Percentiles rank a stretch among this genome's conserved stretches.
Evolutionary conservation across 2,113 vertebrate species (phyloP).

Genomic region (Triplophysa siluroides): DNA sequence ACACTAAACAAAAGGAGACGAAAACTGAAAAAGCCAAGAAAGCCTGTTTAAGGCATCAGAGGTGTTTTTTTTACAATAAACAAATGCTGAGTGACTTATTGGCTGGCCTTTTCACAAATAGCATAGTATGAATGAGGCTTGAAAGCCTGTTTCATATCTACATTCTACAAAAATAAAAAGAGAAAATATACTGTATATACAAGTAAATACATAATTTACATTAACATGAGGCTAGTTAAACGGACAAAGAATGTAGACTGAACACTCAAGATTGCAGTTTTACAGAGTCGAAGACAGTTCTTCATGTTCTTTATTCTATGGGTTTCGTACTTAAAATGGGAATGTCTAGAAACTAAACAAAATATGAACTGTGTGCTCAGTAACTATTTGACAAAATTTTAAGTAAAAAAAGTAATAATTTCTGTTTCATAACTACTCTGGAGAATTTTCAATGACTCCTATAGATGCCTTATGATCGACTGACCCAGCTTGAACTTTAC

Average conservation of each 20-base stretch:
- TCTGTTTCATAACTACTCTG: neutral
- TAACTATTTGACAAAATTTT: neutral
- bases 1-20: conserved; percentile 16
- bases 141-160: neutral
- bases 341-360: conserved; percentile 15
- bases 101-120: conserved; percentile 19
- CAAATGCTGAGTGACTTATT: conserved; percentile 2
- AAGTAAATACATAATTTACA: conserved; percentile 68
- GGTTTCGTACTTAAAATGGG: neutral
- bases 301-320: neutral
- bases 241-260: neutral
- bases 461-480: neutral
- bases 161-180: conserved; percentile 42
- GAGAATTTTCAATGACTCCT: neutral
- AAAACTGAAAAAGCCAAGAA: conserved; percentile 51
- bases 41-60: conserved; percentile 75
- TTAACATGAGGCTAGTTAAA: conserved; percentile 32
- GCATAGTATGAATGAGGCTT: conserved; percentile 36
- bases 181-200: conserved; percentile 64
- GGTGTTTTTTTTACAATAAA: conserved; percentile 59
- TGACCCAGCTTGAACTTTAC: neutral
- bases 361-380: neutral
- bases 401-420: neutral
- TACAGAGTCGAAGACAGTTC: neutral
- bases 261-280: neutral